A percentile compares a stretch with the other conserved stretches of the same genome.
phyloP scores from a whole-genome alignment of 1,140 invertebrate species.

The Trissolcus basalis region DNA sequence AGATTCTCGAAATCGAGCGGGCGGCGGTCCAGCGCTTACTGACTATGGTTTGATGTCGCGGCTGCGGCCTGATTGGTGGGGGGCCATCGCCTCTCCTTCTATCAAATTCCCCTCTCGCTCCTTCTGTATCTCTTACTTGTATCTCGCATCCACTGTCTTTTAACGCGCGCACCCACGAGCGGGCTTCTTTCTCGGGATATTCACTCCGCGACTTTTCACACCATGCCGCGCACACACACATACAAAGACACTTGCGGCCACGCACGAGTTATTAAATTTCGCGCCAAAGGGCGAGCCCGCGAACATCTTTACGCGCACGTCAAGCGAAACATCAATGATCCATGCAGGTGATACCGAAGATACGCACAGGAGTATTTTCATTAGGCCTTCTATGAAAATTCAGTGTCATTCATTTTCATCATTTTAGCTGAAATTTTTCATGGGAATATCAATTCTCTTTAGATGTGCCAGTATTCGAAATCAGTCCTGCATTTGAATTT shows the following conservation, averaged over 20 bases:
- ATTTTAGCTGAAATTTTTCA: no score
- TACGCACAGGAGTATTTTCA: not conserved
- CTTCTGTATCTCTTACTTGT: constrained; percentile 61
- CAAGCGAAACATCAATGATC: constrained; percentile 31
- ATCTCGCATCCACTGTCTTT: constrained; percentile 32
- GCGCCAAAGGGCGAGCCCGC: constrained; percentile 12
- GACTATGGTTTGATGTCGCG: constrained; percentile 74
- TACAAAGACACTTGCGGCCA: not conserved
- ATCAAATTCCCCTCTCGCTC: constrained; percentile 55
- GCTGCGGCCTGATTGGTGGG: constrained; percentile 71
- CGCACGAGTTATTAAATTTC: constrained; percentile 15
- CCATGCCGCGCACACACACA: constrained; percentile 4
- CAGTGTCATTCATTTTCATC: no score
- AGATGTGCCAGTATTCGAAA: no score
- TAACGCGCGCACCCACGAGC: constrained; percentile 44
- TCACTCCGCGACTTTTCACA: constrained; percentile 27
- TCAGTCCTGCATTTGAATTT: no score
- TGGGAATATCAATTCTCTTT: no score
- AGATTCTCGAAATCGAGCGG: constrained; percentile 69
- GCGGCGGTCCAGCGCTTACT: constrained; percentile 77
- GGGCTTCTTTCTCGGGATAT: constrained; percentile 40
- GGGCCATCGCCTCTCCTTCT: constrained; percentile 52
- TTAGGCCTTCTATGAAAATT: no score
- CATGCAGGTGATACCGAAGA: not conserved
- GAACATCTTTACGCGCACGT: constrained; percentile 34